These are phyloP conservation scores for Panulirus ornatus DNA, from an alignment of 1,140 invertebrate genomes.

Conservation along the genomic window DNA sequence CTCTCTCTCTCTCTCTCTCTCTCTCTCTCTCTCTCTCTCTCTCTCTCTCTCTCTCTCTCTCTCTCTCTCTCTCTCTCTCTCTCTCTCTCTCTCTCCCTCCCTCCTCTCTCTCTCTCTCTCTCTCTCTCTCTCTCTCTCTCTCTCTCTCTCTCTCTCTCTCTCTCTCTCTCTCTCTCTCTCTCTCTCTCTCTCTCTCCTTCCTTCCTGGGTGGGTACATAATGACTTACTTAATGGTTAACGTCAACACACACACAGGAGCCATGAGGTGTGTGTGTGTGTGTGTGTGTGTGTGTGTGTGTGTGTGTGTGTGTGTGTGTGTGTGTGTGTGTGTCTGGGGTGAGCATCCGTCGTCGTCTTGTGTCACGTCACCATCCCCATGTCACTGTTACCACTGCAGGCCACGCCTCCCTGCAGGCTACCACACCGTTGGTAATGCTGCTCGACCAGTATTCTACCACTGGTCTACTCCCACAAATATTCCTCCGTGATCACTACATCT, in stretches of 20 bases:
- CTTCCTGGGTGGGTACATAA: not conserved
- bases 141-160: slow-evolving; percentile 2
- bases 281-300: too few species aligned
- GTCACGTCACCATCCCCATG: not conserved
- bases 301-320: too few species aligned
- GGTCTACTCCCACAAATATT: too few species aligned
- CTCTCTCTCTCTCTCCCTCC: not conserved
- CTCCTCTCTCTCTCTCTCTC: not conserved
- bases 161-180: slow-evolving; percentile 19
- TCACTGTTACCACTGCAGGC: not conserved
- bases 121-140: slow-evolving; percentile 19
- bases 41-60: too few species aligned
- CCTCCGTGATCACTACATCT: too few species aligned
- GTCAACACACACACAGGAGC: too few species aligned
- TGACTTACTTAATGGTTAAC: not conserved
- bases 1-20: not conserved
- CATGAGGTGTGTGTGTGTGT: not conserved
- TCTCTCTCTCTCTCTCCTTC: not conserved
- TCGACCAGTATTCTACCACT: too few species aligned
- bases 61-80: too few species aligned
- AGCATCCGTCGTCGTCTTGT: not conserved
- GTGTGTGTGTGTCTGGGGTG: too few species aligned
- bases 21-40: too few species aligned
- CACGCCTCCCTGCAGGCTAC: not conserved
- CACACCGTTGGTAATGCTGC: too few species aligned